phyloP scores from a whole-genome alignment of 2,797 vertebrate genomes.

The Siniperca obscura region DNA sequence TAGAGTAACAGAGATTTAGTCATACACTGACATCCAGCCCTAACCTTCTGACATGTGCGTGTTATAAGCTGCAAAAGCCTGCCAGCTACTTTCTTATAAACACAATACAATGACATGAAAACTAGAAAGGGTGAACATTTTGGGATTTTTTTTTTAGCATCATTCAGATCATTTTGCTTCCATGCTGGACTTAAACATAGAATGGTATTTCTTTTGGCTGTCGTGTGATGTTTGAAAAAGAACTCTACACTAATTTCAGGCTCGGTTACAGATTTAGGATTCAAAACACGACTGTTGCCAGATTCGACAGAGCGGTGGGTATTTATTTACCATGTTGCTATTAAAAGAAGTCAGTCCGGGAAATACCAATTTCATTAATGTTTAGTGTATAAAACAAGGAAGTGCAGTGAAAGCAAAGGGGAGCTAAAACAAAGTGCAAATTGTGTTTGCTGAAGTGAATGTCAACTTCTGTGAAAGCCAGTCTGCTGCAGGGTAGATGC shows the following conservation, averaged over 20 bases:
- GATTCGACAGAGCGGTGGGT: not conserved
- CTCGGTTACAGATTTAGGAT: not conserved
- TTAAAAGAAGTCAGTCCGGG: slow-evolving; percentile 20
- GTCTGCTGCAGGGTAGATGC: slow-evolving; percentile 55
- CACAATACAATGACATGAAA: slow-evolving; percentile 12
- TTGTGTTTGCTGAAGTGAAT: slow-evolving; percentile 69
- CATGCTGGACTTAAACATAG: not conserved
- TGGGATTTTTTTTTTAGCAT: not conserved
- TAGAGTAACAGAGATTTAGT: slow-evolving; percentile 27
- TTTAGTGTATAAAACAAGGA: slow-evolving; percentile 44
- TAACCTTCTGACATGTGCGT: slow-evolving; percentile 30
- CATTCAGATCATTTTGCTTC: not conserved
- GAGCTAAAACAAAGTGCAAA: slow-evolving; percentile 68
- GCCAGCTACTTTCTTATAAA: slow-evolving; percentile 1
- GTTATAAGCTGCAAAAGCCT: slow-evolving; percentile 19
- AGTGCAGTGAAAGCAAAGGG: slow-evolving; percentile 42
- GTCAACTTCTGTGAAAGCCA: slow-evolving; percentile 70
- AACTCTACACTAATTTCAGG: not conserved
- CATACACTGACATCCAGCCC: slow-evolving; percentile 13
- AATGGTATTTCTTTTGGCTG: not conserved
- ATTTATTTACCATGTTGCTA: slow-evolving; percentile 19
- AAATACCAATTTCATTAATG: slow-evolving; percentile 45
- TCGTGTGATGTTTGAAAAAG: not conserved
- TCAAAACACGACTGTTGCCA: not conserved
- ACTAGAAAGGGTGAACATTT: not conserved